A percentile compares a stretch with the other conserved stretches of the same genome.
phyloP scores from a whole-genome alignment of 2,888 invertebrate genomes.

The Spodoptera littoralis region DNA sequence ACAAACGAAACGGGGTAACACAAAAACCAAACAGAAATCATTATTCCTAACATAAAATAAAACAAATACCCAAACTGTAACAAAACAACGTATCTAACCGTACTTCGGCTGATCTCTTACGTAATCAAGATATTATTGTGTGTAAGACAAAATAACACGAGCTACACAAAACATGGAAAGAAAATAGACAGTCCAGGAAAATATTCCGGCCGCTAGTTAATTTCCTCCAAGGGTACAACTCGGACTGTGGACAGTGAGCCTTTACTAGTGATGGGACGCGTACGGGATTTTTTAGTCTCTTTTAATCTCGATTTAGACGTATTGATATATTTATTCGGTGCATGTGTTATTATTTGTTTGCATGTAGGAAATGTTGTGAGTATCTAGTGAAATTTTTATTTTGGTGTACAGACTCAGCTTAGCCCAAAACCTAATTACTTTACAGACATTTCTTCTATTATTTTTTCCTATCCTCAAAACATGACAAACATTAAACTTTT shows the following conservation, averaged over 20 bases:
- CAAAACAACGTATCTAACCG: slow-evolving; percentile 18
- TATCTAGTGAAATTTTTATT: no score
- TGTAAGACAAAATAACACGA: slow-evolving; percentile 48
- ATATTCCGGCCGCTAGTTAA: slow-evolving; percentile 58
- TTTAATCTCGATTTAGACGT: no score
- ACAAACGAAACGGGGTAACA: no score
- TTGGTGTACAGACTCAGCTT: no score
- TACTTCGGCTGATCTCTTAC: slow-evolving; percentile 19
- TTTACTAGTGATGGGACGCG: slow-evolving; percentile 44
- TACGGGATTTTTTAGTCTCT: slow-evolving; percentile 2
- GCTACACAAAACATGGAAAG: slow-evolving; percentile 40
- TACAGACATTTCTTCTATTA: no score
- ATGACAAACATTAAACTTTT: no score
- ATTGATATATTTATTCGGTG: no score
- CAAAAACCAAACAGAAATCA: not conserved
- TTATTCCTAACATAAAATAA: slow-evolving; percentile 4
- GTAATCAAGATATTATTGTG: slow-evolving; percentile 52
- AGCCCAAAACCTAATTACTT: no score
- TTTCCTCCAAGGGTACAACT: slow-evolving; percentile 57
- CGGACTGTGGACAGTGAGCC: slow-evolving; percentile 45
- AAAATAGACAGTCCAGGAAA: slow-evolving; percentile 51
- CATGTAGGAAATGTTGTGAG: no score
- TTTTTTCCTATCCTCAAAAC: no score
- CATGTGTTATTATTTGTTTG: no score
- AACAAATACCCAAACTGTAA: not conserved